Base-by-base conservation (phyloP, 2,797 vertebrate genomes). In the Microchirus variegatus region DNA sequence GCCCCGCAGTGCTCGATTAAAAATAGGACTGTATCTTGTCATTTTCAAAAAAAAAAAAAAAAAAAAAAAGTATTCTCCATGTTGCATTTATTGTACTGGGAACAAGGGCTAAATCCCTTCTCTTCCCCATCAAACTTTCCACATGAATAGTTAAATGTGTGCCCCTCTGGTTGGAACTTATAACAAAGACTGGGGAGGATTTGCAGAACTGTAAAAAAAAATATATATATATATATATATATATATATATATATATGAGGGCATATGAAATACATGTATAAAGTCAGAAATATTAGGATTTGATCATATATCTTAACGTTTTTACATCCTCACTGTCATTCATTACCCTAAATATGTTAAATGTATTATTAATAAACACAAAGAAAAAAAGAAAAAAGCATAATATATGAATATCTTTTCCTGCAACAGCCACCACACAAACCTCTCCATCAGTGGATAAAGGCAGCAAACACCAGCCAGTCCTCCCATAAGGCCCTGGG, bases 1-100 rank as follows among this genome's bases (percentile, higher is more conserved):
- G 93, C 94, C 94, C 94, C 70, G 86, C 85, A 94, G 94, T 93
- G 89, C 80, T 84, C 86, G 92, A 94, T 93, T 94, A 93, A 93
- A 93, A 94, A 94, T 94, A 93, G 91, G 86, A 83, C 85, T 85
- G 70, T 82, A 76, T 75, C 78, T 81, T 90, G 63, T 92, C 90
- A 85, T 85, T 89, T 88, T 78, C 67, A 85, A 83, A 22, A n/a
- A n/a, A n/a, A n/a, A n/a, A n/a, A n/a, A n/a, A n/a, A n/a, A n/a
- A n/a, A n/a, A n/a, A n/a, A n/a, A n/a, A 22, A 57, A 42, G 89
- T 78, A 73, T 85, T 77, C 82, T 87, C 84, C 59, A 37, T 80
- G 82, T 87, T 89, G 87, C 79, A 85, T 87, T 87, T 79, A 79
- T 84, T 82, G 80, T 78, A 88, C 78, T 85, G 85, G 87, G 87